Percentiles rank a stretch among this genome's conserved stretches.
Conservation (phyloP, 2,797 vertebrate genomes). For the Intellagama lesueurii region DNA sequence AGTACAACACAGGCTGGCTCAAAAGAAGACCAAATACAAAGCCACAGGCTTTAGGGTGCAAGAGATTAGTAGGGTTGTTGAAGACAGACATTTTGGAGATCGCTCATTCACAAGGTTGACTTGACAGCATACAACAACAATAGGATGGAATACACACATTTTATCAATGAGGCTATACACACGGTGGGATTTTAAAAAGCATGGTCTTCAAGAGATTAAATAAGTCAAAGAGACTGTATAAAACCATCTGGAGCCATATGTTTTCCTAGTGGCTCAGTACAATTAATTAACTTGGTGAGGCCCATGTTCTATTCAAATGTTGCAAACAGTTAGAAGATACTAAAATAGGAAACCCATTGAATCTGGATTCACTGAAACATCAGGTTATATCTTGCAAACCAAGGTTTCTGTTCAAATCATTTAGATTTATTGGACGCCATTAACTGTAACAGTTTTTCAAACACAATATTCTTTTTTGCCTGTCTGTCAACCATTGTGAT, state of each 20-base stretch:
- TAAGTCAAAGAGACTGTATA: slow-evolving; percentile 21
- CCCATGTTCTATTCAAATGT: slow-evolving; percentile 26
- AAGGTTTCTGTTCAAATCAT: not conserved
- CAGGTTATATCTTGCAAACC: not conserved
- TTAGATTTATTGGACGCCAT: not conserved
- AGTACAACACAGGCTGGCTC: no score
- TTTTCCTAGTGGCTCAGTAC: slow-evolving; percentile 25
- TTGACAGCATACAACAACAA: no score
- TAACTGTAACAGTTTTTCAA: not conserved
- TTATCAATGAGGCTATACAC: not conserved
- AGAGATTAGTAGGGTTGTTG: no score
- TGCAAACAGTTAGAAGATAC: slow-evolving; percentile 18
- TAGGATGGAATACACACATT: not conserved
- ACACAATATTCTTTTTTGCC: no score
- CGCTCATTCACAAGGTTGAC: no score
- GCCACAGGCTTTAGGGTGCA: no score
- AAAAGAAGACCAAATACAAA: no score
- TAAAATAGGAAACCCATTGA: slow-evolving; percentile 19
- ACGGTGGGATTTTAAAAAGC: not conserved
- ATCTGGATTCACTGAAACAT: slow-evolving; percentile 14
- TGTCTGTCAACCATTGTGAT: not conserved
- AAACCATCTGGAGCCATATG: slow-evolving; percentile 30
- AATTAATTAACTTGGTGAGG: slow-evolving; percentile 13
- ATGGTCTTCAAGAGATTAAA: slow-evolving; percentile 5
- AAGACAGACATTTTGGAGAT: no score